These are phyloP conservation scores for Drosophila pandora DNA, from an alignment of 1,140 invertebrate species.

Conservation along the genomic window DNA sequence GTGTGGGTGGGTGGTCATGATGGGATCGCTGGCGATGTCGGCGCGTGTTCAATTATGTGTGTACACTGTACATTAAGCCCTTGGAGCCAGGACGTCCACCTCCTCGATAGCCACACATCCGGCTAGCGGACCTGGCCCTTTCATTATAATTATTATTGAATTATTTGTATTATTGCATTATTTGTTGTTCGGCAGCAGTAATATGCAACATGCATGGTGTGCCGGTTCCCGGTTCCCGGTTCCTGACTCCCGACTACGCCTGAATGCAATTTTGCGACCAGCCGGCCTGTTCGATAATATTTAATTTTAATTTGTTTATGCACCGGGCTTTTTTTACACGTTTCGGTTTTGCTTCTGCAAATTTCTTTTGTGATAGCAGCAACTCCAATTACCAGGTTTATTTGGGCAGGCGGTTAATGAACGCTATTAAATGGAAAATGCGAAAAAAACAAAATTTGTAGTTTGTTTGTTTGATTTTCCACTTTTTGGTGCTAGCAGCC, in stretches of 20 bases:
- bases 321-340: constrained; percentile 23
- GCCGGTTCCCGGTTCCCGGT: too few relatives aligned
- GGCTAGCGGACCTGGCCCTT: constrained; percentile 25
- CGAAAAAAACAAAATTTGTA: neutral
- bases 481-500: constrained; percentile 7
- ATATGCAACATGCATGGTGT: constrained; percentile 29
- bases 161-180: constrained; percentile 81
- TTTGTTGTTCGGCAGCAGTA: constrained; percentile 51
- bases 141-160: constrained; percentile 79
- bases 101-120: neutral
- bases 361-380: constrained; percentile 38
- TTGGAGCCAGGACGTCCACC: constrained; percentile 21
- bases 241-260: constrained; percentile 13
- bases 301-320: constrained; percentile 81
- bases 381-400: constrained; percentile 70
- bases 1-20: constrained; percentile 20
- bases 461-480: constrained; percentile 46
- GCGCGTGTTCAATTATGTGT: constrained; percentile 70
- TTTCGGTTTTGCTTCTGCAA: constrained; percentile 2
- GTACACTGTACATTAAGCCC: constrained; percentile 69
- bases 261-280: constrained; percentile 61
- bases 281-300: constrained; percentile 65
- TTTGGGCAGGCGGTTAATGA: constrained; percentile 68
- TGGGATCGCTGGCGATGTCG: constrained; percentile 24
- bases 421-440: constrained; percentile 62